Evolutionary conservation across 1,140 invertebrate genomes (phyloP), one percentile per base, ranked within the genome.

Genomic region (Leptestheria dahalacensis): DNA sequence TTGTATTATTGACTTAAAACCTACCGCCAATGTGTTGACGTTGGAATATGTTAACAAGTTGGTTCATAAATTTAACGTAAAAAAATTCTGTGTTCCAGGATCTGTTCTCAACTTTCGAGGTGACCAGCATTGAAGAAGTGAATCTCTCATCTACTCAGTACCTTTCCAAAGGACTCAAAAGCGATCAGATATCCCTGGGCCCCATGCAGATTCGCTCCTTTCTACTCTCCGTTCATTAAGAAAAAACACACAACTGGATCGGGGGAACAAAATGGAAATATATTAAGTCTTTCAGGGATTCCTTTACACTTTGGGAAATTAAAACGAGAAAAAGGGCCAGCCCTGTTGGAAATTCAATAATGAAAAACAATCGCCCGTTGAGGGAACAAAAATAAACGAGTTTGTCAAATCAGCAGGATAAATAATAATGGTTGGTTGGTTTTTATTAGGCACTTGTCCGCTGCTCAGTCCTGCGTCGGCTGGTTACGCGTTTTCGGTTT

Each of bases 131-230:
- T 0, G 66, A 74, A 60, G 85, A 87, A 70, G 80, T 82, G 0
- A 82, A 80, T 0, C 71, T 88, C 0, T 29, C 62, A 2, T 65
- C 68, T 61, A 68, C 62, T 1, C 68, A 71, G 12, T 20, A 6
- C 15, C 15, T 55, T 18, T n/a, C 12, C 10, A 33, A 3, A 11
- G 10, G 21, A 15, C 12, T 29, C 23, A 25, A 12, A n/a, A 33
- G 21, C 20, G 53, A 28, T n/a, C 1, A 21, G 24, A 65, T 81
- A 18, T 65, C 70, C 2, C 65, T 82, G 4, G 69, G 72, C 11
- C 78, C 80, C 2, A 81, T 80, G 77, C 71, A 82, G 71, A 82
- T 82, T 61, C 70, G 78, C 23, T 81, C 80, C 6, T 79, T 81
- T 65, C 67, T 79, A 20, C 24, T 76, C 2, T 28, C 53, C 21